Conservation (phyloP, 2,797 vertebrate species). For the Borostomias antarcticus region DNA sequence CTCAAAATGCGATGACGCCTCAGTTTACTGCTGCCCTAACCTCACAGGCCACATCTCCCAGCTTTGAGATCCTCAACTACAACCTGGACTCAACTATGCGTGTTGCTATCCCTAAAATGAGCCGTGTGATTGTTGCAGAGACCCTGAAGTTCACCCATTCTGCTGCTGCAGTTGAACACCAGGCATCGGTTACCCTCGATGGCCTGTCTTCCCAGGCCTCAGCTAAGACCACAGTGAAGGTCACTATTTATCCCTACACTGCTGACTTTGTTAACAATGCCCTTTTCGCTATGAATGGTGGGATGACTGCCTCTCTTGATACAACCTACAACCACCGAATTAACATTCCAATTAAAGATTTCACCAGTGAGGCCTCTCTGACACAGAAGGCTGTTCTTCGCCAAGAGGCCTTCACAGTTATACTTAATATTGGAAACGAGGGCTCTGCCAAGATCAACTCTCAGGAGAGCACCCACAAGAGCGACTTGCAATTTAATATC, state of each 20-base stretch:
- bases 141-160: conserved; percentile 78
- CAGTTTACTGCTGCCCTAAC: conserved; percentile 79
- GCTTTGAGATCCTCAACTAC: conserved; percentile 80
- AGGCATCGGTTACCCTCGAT: conserved; percentile 76
- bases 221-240: conserved; percentile 77
- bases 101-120: conserved; percentile 79
- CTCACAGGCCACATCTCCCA: conserved; percentile 76
- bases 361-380: conserved; percentile 76
- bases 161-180: conserved; percentile 80
- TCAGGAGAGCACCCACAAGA: conserved; percentile 77
- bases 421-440: conserved; percentile 68
- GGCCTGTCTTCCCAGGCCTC: conserved; percentile 75
- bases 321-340: conserved; percentile 81
- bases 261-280: conserved; percentile 76
- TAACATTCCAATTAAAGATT: conserved; percentile 67
- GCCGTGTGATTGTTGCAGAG: conserved; percentile 80
- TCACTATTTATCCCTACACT: conserved; percentile 74
- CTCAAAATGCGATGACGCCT: conserved; percentile 70
- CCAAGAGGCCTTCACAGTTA: conserved; percentile 68
- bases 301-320: conserved; percentile 78
- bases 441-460: conserved; percentile 79
- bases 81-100: conserved; percentile 80
- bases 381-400: conserved; percentile 73
- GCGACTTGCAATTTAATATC: conserved; percentile 67
- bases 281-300: conserved; percentile 76